Evolutionary conservation across 2,797 vertebrate species (phyloP), one percentile per base, ranked within the genome.

Genomic region (Anguilla anguilla): DNA sequence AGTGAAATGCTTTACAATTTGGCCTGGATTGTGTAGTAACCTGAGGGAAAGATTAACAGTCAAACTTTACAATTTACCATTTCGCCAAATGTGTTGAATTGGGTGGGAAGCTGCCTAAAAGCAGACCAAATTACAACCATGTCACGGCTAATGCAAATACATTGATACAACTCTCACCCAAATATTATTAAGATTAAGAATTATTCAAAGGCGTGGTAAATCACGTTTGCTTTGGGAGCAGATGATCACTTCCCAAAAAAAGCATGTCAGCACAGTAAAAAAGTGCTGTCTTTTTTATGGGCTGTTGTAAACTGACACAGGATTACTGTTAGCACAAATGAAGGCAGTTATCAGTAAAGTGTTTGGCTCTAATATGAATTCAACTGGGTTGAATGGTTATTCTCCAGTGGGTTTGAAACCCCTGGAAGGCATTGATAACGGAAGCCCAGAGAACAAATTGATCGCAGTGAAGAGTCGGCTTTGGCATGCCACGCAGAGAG

Each of bases 401-500:
- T 15, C 46, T 25, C 81, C 31, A 22, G 81, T 51, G 46, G 43
- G 51, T 51, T 53, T 83, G 25, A 83, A 83, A 59, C n/a, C 25
- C 46, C 81, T 53, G 43, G 59, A 35, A 39, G 74, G 31, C 74
- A 17, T 79, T 31, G 11, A 31, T 17, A 79, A 79, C 43, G 39
- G 19, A 84, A 61, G 81, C 59, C 85, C 84, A 83, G 43, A 88
- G 51, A 49, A 83, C 64, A 87, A 74, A 86, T 91, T 92, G 51
- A 67, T 90, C 83, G 86, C 46, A 86, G 89, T 85, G 35, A 89
- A 92, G 55, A n/a, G 6, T 69, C 25, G 3, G 31, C 19, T 57
- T 91, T 83, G 85, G 28, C 53, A 83, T 43, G 46, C 86, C 74
- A 69, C 59, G n/a, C 89, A 90, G 85, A 87, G 88, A 89, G 74